Evolutionary conservation across 2,113 vertebrate species (phyloP).

Genomic region (Crotophaga sulcirostris): DNA sequence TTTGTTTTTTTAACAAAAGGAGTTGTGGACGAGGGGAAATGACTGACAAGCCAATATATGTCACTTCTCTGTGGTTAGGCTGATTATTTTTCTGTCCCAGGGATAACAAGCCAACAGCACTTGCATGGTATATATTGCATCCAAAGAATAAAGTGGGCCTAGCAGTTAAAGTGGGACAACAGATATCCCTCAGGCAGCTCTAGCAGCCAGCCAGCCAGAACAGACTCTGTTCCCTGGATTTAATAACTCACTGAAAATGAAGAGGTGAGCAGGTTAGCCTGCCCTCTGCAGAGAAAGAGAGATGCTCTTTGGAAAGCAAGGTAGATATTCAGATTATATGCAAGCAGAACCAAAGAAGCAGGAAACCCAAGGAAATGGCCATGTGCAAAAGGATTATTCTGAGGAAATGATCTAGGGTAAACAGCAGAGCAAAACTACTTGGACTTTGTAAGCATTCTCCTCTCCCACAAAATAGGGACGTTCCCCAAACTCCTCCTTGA

Average conservation of each 20-base stretch:
- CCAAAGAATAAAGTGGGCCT: background rate
- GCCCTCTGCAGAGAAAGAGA: background rate
- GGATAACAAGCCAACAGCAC: background rate
- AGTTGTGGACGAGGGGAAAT: background rate
- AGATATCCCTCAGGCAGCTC: background rate
- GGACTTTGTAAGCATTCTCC: background rate
- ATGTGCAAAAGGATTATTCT: background rate
- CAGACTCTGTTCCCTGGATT: background rate
- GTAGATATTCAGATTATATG: background rate
- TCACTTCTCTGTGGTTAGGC: background rate
- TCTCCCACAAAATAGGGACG: background rate
- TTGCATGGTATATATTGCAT: background rate
- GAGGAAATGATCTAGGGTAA: background rate
- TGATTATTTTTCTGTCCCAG: background rate
- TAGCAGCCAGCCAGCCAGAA: background rate
- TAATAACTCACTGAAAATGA: background rate
- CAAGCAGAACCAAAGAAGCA: background rate
- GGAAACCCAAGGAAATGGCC: background rate
- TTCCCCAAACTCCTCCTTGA: background rate
- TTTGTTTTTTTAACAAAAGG: background rate
- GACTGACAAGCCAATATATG: background rate
- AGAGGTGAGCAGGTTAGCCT: background rate
- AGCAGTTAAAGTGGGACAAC: background rate
- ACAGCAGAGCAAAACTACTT: background rate
- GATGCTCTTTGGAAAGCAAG: background rate